Evolutionary conservation across 2,888 invertebrate species (phyloP).

Genomic region (Lucinisca nassula): DNA sequence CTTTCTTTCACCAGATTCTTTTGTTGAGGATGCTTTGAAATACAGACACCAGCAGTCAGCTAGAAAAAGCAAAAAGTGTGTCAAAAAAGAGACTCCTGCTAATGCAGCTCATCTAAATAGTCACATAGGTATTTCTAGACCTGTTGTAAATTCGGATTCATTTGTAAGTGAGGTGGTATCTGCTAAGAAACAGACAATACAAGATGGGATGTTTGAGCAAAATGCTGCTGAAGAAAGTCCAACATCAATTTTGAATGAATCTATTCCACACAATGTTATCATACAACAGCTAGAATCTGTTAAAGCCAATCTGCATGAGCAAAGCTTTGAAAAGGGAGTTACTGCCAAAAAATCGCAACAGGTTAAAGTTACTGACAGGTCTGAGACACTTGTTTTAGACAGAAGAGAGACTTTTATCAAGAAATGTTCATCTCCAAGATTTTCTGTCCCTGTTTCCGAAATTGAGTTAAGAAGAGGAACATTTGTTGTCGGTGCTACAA

Average conservation of each 20-base stretch:
- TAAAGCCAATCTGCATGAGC: constrained; percentile 67
- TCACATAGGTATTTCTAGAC: constrained; percentile 22
- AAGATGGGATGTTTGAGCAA: neutral
- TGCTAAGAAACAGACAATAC: constrained; percentile 37
- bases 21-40: neutral
- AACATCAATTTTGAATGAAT: constrained; percentile 64
- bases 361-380: neutral
- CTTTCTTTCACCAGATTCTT: constrained; percentile 37
- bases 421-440: constrained; percentile 30
- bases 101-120: neutral
- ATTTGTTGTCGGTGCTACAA: constrained; percentile 50
- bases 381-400: neutral
- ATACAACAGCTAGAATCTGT: constrained; percentile 73
- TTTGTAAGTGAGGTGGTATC: constrained; percentile 74
- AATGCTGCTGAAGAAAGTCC: constrained; percentile 40
- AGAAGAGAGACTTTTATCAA: constrained; percentile 65
- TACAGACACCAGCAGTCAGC: constrained; percentile 7
- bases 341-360: neutral
- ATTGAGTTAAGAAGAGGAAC: constrained; percentile 46
- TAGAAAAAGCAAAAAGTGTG: neutral
- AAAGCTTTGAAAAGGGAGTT: constrained; percentile 43
- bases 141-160: constrained; percentile 75
- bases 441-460: constrained; percentile 41
- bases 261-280: constrained; percentile 71
- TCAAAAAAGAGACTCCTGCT: neutral